These are phyloP conservation scores for Martes martes DNA, from an alignment of 2,113 vertebrate genomes.

Conservation along the genomic window DNA sequence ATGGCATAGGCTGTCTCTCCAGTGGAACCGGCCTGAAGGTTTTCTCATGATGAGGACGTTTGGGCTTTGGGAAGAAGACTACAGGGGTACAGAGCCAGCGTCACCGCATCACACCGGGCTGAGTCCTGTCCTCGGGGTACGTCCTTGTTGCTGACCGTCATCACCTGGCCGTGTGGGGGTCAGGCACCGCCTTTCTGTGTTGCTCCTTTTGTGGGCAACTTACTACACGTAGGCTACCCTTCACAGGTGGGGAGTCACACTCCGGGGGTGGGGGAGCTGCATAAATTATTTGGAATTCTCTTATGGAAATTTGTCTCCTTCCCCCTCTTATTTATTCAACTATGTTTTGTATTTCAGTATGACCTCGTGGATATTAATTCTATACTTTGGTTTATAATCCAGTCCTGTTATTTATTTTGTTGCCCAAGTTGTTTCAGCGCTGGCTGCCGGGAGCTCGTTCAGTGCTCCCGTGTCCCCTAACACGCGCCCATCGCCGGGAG, in stretches of 20 bases:
- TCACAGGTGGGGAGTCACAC: rapidly evolving
- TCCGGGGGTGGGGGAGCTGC: too few relatives aligned
- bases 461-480: too few relatives aligned
- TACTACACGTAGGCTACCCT: rapidly evolving
- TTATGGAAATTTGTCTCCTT: neutral
- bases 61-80: neutral
- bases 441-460: neutral
- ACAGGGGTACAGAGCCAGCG: rapidly evolving
- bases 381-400: neutral
- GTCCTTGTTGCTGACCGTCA: rapidly evolving
- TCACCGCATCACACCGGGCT: rapidly evolving
- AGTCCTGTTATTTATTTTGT: neutral
- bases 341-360: neutral
- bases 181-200: rapidly evolving
- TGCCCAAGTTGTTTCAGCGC: neutral
- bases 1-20: rapidly evolving
- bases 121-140: rapidly evolving
- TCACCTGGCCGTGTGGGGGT: neutral
- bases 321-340: neutral
- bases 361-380: rapidly evolving
- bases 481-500: rapidly evolving
- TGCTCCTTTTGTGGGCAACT: neutral
- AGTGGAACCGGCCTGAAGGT: neutral
- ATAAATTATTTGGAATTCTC: neutral
- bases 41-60: neutral